A percentile compares a stretch with the other conserved stretches of the same genome.
Evolutionary conservation across 2,113 vertebrate genomes (phyloP).

Genomic region (Chloebia gouldiae): DNA sequence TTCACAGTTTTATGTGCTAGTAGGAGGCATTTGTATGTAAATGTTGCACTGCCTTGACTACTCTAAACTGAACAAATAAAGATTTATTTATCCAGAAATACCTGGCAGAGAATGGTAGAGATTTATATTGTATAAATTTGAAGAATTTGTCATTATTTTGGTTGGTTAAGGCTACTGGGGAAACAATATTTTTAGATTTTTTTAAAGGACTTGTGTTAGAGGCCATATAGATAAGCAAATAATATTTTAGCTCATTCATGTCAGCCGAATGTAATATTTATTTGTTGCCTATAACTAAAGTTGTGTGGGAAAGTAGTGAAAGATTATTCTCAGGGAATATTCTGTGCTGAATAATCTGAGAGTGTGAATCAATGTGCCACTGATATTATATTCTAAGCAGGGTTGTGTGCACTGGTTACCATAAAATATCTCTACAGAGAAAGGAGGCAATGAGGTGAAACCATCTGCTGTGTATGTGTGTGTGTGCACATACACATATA

Average conservation of each 20-base stretch:
- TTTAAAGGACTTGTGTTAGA: background rate
- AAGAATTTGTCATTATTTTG: background rate
- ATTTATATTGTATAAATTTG: background rate
- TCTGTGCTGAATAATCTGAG: background rate
- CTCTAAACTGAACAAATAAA: background rate
- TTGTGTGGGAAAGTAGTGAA: background rate
- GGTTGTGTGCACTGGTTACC: background rate
- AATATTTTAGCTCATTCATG: background rate
- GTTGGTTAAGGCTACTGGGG: background rate
- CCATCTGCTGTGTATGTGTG: background rate
- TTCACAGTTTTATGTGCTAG: background rate
- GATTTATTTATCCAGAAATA: background rate
- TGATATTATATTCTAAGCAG: background rate
- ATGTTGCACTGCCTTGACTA: background rate
- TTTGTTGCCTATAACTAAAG: background rate
- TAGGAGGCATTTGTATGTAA: conserved; percentile 10
- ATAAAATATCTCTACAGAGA: background rate
- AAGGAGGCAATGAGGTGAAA: background rate
- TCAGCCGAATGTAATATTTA: background rate
- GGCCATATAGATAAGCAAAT: background rate
- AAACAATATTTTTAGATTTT: background rate
- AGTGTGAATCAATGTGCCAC: background rate
- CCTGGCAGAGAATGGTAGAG: background rate
- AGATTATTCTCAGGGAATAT: background rate
- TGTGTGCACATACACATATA: background rate